Percentiles rank a stretch among this genome's conserved stretches.
Conservation (phyloP, 2,888 invertebrate genomes). For the Amiota minor region DNA sequence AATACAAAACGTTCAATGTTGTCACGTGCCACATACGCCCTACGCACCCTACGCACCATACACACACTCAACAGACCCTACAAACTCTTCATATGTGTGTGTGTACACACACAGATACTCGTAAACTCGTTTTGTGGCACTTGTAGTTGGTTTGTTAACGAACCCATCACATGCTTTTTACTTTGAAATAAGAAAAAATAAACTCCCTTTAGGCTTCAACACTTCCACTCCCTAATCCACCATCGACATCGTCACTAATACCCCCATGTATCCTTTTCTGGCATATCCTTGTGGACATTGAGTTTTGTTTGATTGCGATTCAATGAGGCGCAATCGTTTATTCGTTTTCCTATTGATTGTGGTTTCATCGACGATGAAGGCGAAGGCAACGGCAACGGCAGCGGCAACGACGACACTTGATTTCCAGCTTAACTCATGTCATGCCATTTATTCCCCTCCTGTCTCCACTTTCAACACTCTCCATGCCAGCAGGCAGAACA, state of each 20-base stretch:
- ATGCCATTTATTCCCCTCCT: too few relatives aligned
- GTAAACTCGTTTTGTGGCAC: slow-evolving; percentile 50
- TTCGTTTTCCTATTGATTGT: slow-evolving; percentile 41
- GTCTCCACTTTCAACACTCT: too few relatives aligned
- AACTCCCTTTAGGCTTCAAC: slow-evolving; percentile 38
- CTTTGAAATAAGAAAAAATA: background rate
- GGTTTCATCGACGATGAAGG: slow-evolving; percentile 15
- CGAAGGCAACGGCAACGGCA: too few relatives aligned
- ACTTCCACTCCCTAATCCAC: slow-evolving; percentile 34
- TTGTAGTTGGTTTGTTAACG: slow-evolving; percentile 65
- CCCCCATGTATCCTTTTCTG: slow-evolving; percentile 51
- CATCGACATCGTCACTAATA: background rate
- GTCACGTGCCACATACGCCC: slow-evolving; percentile 11
- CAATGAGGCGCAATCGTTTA: slow-evolving; percentile 44
- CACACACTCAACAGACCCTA: background rate
- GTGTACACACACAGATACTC: background rate
- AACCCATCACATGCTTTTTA: slow-evolving; percentile 22
- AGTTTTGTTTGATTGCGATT: slow-evolving; percentile 59
- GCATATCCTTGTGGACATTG: too few relatives aligned
- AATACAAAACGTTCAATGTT: slow-evolving; percentile 33
- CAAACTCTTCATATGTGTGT: background rate
- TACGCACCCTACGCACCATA: slow-evolving; percentile 6
- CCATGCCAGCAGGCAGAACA: too few relatives aligned
- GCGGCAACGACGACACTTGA: too few relatives aligned
- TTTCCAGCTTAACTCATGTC: too few relatives aligned